phyloP scores from a whole-genome alignment of 2,113 vertebrate genomes.

The Dipodomys ordii region DNA sequence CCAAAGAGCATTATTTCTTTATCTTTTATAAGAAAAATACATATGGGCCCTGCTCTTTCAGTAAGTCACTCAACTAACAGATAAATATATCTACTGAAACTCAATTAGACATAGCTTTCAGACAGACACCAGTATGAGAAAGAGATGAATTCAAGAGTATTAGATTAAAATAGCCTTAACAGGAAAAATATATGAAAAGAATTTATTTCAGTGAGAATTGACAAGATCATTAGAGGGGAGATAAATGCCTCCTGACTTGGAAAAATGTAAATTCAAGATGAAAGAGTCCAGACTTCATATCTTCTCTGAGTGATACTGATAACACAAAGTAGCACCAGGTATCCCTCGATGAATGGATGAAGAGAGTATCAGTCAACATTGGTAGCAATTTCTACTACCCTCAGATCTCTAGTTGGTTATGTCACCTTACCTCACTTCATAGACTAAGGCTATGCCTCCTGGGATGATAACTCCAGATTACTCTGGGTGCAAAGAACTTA shows the following conservation, averaged over 20 bases:
- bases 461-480: not conserved
- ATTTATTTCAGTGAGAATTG: not conserved
- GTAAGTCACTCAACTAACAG: not conserved
- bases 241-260: not conserved
- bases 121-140: not conserved
- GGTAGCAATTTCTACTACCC: not conserved
- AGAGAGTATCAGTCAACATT: not conserved
- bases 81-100: not conserved
- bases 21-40: not conserved
- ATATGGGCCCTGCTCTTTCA: not conserved
- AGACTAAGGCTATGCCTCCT: not conserved
- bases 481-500: not conserved
- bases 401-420: not conserved
- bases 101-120: not conserved
- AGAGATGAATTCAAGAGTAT: not conserved
- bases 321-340: not conserved
- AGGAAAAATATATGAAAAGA: not conserved
- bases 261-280: not conserved
- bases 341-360: not conserved
- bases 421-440: not conserved
- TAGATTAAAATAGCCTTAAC: not conserved
- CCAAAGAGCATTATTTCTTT: not conserved
- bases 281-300: not conserved
- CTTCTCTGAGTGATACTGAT: not conserved
- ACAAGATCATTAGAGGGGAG: not conserved